phyloP scores from a whole-genome alignment of 2,113 vertebrate genomes.

The Peromyscus leucopus region DNA sequence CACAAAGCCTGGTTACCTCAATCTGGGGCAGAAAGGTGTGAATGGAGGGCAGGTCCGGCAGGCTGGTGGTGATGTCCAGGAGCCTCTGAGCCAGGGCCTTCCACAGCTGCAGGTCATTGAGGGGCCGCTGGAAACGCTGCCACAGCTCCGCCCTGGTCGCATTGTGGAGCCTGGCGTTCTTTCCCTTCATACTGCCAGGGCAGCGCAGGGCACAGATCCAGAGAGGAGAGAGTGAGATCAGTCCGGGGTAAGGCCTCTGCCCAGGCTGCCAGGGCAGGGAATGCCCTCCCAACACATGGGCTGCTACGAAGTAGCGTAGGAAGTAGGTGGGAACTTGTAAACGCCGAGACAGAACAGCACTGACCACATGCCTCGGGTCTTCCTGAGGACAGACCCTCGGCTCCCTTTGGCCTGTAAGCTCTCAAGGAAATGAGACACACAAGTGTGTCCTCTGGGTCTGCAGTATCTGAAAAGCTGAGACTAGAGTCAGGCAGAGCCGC shows the following conservation, averaged over 20 bases:
- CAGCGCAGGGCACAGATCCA: neutral
- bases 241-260: neutral
- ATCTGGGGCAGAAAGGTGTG: slow-evolving; percentile 90
- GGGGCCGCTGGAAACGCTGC: slow-evolving; percentile 89
- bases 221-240: neutral
- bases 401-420: neutral
- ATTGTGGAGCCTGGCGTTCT: slow-evolving; percentile 87
- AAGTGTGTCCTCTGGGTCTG: neutral
- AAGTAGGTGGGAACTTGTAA: fast-evolving
- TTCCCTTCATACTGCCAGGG: slow-evolving; percentile 90
- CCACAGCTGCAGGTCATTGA: slow-evolving; percentile 91
- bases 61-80: slow-evolving; percentile 88
- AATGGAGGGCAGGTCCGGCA: slow-evolving; percentile 88
- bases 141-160: slow-evolving; percentile 87
- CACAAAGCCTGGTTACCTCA: slow-evolving; percentile 87
- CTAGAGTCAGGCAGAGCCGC: too few species aligned
- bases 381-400: neutral
- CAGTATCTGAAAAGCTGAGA: neutral
- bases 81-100: slow-evolving; percentile 87
- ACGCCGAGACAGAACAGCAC: neutral
- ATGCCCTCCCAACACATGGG: fast-evolving
- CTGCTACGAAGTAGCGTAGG: neutral
- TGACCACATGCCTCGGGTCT: neutral
- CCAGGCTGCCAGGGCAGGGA: fast-evolving
- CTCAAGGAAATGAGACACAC: neutral